Evolutionary conservation across 92 coral and sea anemone species (phyloP).

Genomic region (Palythoa heliodiscus): DNA sequence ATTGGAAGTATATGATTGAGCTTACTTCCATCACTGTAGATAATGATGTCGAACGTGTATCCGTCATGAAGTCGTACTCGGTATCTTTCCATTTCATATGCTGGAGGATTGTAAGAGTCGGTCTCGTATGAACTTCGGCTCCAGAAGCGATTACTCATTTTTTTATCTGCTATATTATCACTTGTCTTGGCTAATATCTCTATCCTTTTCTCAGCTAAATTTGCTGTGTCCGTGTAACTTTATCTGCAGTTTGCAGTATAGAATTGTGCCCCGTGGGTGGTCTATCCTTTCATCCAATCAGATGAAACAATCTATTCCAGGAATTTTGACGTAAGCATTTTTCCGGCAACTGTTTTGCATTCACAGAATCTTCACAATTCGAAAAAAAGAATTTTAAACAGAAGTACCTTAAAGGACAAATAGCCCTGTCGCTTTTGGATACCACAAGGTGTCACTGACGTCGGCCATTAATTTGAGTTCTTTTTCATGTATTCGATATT

Average conservation of each 20-base stretch:
- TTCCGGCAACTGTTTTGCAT: too few relatives aligned
- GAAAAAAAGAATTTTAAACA: too few relatives aligned
- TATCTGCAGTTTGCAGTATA: not conserved
- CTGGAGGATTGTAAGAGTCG: not conserved
- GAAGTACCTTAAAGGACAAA: too few relatives aligned
- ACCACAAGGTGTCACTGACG: too few relatives aligned
- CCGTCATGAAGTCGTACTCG: not conserved
- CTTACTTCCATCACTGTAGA: slow-evolving; percentile 3
- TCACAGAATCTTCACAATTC: too few relatives aligned
- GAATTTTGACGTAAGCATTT: too few relatives aligned
- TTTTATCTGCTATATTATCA: not conserved
- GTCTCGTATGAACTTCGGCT: not conserved
- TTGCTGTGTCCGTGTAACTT: not conserved
- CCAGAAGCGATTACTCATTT: not conserved
- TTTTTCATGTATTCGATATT: too few relatives aligned
- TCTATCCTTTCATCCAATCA: not conserved
- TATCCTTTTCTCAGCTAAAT: not conserved
- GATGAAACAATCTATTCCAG: not conserved
- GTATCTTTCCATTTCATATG: not conserved
- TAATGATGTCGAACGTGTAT: not conserved
- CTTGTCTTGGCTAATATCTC: not conserved
- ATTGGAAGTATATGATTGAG: not conserved
- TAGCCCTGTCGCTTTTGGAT: too few relatives aligned
- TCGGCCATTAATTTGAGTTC: too few relatives aligned
- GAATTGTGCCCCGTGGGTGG: not conserved